Conservation (phyloP, 2,888 invertebrate species). For the Sussaba pulchella region DNA sequence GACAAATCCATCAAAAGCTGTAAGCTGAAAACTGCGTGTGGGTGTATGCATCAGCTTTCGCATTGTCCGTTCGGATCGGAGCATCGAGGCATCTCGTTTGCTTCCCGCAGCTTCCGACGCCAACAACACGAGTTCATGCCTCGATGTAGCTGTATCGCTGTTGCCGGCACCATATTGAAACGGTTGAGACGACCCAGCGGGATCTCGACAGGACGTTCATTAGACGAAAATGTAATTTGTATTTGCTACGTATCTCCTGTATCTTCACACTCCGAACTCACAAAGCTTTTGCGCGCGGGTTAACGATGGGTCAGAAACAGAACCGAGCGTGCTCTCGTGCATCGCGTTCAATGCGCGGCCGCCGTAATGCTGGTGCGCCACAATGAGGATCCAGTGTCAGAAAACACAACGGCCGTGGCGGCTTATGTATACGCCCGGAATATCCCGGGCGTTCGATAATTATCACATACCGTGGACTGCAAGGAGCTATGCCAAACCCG, state of each 20-base stretch:
- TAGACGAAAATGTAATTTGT: no score
- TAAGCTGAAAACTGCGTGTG: background rate
- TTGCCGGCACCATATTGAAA: background rate
- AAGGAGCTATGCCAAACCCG: slow-evolving; percentile 56
- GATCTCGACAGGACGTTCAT: background rate
- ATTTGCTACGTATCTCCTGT: no score
- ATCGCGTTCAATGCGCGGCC: no score
- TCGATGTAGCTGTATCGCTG: background rate
- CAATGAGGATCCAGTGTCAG: slow-evolving; percentile 3
- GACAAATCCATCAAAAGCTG: slow-evolving; percentile 8
- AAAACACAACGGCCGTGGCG: slow-evolving; percentile 12
- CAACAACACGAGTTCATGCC: background rate
- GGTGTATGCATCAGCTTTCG: slow-evolving; percentile 25
- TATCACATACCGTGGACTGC: slow-evolving; percentile 55
- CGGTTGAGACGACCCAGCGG: background rate
- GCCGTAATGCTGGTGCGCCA: no score
- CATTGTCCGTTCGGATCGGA: background rate
- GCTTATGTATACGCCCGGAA: slow-evolving; percentile 9
- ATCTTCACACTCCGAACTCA: no score
- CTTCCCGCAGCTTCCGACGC: background rate
- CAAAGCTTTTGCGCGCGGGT: no score
- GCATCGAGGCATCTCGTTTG: background rate
- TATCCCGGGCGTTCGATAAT: slow-evolving; percentile 51
- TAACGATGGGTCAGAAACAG: no score
- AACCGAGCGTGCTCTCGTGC: no score